phyloP scores from a whole-genome alignment of 2,888 invertebrate species.

The Mythimna albipuncta region DNA sequence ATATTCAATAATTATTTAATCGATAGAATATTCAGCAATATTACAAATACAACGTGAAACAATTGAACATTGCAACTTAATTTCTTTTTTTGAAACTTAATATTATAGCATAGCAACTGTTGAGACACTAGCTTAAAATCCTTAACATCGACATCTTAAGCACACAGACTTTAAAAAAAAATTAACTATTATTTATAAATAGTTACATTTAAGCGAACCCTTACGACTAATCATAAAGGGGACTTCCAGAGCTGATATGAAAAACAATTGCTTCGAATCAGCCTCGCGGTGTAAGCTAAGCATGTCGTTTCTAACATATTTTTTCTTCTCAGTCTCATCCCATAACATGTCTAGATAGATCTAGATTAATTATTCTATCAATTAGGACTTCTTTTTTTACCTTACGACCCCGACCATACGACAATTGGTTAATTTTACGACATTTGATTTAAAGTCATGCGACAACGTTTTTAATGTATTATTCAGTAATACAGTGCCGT shows the following conservation, averaged over 20 bases:
- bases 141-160: constrained; percentile 83
- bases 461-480: constrained; percentile 39
- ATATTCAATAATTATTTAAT: constrained; percentile 89
- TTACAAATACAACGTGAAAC: constrained; percentile 90
- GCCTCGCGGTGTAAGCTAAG: constrained; percentile 72
- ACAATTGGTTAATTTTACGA: constrained; percentile 42
- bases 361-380: constrained; percentile 54
- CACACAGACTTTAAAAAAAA: constrained; percentile 84
- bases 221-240: constrained; percentile 63
- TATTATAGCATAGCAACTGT: constrained; percentile 83
- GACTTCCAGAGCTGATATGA: constrained; percentile 72
- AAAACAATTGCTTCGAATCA: constrained; percentile 71
- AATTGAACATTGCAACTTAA: constrained; percentile 88
- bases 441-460: constrained; percentile 36
- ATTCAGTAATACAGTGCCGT: constrained; percentile 29
- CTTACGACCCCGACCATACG: constrained; percentile 42
- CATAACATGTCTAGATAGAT: constrained; percentile 65
- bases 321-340: constrained; percentile 73
- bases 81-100: constrained; percentile 84
- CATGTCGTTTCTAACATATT: constrained; percentile 68
- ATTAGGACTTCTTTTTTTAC: constrained; percentile 47
- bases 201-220: constrained; percentile 68
- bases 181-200: constrained; percentile 75
- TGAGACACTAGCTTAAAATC: constrained; percentile 73
- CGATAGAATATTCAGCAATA: constrained; percentile 90